Percentiles rank a stretch among this genome's conserved stretches.
These are phyloP conservation scores for Himalopsyche kuldschensis DNA, from an alignment of 2,888 invertebrate species.

Conservation along the genomic window DNA sequence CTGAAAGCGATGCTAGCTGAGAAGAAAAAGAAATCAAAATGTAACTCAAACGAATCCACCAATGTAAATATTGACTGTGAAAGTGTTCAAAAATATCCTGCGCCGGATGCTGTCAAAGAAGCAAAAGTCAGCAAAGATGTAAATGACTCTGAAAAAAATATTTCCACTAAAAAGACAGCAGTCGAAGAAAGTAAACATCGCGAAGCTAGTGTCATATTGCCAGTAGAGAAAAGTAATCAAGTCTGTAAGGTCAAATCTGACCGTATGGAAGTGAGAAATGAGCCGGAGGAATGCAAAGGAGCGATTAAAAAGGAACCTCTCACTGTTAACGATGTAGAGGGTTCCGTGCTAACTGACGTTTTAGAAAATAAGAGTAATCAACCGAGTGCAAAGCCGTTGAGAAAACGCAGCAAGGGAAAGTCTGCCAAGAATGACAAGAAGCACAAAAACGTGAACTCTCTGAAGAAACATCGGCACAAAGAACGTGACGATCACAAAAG, in stretches of 20 bases:
- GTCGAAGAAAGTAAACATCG: neutral
- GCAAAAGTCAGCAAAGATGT: neutral
- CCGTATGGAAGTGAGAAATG: no score
- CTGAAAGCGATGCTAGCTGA: slow-evolving; percentile 15
- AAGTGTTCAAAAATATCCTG: neutral
- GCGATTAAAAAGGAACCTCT: neutral
- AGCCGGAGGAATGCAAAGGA: neutral
- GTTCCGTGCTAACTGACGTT: neutral
- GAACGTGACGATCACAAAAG: slow-evolving; percentile 10
- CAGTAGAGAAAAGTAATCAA: neutral
- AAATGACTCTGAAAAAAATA: neutral
- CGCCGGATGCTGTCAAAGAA: neutral
- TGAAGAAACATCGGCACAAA: slow-evolving; percentile 16
- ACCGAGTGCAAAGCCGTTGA: neutral
- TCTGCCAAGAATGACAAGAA: neutral
- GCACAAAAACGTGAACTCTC: slow-evolving; percentile 23
- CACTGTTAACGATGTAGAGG: neutral
- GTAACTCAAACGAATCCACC: neutral
- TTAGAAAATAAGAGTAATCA: neutral
- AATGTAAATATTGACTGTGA: neutral
- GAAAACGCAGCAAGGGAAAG: neutral
- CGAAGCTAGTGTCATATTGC: neutral
- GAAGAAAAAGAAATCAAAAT: neutral
- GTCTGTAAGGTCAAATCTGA: no score
- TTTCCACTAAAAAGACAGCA: neutral